Base-by-base conservation (phyloP, 2,888 invertebrate genomes). In the Pycnomerus fuliginosus region DNA sequence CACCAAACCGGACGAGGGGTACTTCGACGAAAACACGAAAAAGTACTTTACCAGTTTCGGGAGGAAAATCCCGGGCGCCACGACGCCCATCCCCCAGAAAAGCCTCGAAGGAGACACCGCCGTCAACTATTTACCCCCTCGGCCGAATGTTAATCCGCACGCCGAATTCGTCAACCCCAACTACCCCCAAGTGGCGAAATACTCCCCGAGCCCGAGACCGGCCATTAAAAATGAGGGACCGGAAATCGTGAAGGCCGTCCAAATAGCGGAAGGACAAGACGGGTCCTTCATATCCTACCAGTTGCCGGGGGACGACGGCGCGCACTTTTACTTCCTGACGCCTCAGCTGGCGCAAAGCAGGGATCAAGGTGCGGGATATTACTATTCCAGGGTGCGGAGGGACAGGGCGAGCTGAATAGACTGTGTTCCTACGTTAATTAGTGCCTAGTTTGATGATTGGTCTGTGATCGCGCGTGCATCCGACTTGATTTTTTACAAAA, bases 291-390 rank as follows among this genome's bases (percentile, higher is more conserved):
- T 87, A 52, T 84, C 86, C 5, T 87, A 87, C 68, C 74, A 82
- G 57, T 72, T 87, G 44, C 87, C 87, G 0, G 87, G 86, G 1
- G 85, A 85, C 56, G 83, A 85, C 55, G 84, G 85, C 5, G 86
- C 86, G 0, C 87, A 87, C 70, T 85, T 87, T 60, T 87, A 86
- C 67, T 87, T 87, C 74, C 72, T 87, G 44, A 86, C 87, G 41
- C 87, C 87, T 2, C 85, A 85, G 60, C 76, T 80, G 13, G 76
- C 68, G 14, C 64, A 70, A 42, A 61, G 70, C 17, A 55, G 65
- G 27, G 64, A 68, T 59, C 73, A 64, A 62, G 64, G 66, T 7
- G 57, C 64, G 1, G 65, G 64, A 11, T 69, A 57, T 43, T 69
- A 62, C 39, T 68, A 63, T 34, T 54, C 64, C 22, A 51, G 60